Evolutionary conservation across 2,888 invertebrate genomes (phyloP).

Genomic region (Scaptomyza flava): DNA sequence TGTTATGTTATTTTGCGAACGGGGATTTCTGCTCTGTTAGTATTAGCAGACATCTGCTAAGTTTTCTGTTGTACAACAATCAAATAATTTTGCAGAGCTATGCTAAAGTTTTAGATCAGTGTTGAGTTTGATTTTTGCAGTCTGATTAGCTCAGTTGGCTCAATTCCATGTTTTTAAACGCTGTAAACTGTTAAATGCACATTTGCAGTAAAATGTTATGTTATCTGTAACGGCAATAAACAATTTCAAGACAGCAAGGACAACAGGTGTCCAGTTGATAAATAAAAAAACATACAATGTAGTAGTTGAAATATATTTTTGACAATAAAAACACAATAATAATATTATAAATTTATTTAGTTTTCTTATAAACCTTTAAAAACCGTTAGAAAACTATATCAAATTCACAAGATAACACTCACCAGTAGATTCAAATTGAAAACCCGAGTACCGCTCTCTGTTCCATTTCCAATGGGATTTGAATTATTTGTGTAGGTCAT

Average conservation of each 20-base stretch:
- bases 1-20: neutral
- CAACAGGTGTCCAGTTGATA: constrained; percentile 33
- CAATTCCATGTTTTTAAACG: neutral
- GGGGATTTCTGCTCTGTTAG: neutral
- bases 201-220: constrained; percentile 1
- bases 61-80: neutral
- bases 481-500: constrained; percentile 52
- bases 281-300: neutral
- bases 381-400: neutral
- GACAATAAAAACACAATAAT: neutral
- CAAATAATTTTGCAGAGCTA: neutral
- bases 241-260: neutral
- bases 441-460: neutral
- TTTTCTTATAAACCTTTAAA: neutral
- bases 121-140: neutral
- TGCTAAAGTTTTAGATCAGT: neutral
- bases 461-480: constrained; percentile 28
- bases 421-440: neutral
- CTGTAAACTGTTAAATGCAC: neutral
- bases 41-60: neutral
- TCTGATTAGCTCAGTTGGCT: neutral
- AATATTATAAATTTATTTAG: neutral
- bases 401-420: neutral
- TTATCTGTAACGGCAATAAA: neutral
- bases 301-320: neutral